Evolutionary conservation across 2,888 invertebrate species (phyloP).

Genomic region (Coleophora flavipennella): DNA sequence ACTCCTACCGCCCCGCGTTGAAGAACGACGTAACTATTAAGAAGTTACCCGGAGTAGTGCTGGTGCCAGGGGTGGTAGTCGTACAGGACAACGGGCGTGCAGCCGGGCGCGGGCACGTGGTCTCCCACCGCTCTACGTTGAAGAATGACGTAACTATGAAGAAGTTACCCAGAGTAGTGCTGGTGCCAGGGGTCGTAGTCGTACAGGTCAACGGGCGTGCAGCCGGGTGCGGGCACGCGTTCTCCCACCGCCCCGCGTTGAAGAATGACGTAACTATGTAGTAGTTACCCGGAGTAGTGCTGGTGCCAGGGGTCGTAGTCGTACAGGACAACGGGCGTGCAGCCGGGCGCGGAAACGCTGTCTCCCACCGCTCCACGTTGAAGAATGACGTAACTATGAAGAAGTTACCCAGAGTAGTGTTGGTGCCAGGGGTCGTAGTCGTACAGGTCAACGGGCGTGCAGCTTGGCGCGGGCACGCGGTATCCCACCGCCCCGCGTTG

Average conservation of each 20-base stretch:
- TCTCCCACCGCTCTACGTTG: slow-evolving; percentile 90
- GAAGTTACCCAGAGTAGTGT: slow-evolving; percentile 67
- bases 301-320: slow-evolving; percentile 73
- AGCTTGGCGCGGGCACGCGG: slow-evolving; percentile 59
- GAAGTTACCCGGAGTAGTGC: slow-evolving; percentile 67
- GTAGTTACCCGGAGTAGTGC: slow-evolving; percentile 68
- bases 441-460: slow-evolving; percentile 84
- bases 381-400: neutral
- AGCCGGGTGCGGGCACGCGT: slow-evolving; percentile 59
- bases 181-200: slow-evolving; percentile 73
- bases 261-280: neutral
- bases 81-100: slow-evolving; percentile 84
- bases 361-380: no score
- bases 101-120: slow-evolving; percentile 59
- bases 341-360: slow-evolving; percentile 57
- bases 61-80: slow-evolving; percentile 73
- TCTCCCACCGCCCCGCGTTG: slow-evolving; percentile 78
- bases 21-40: slow-evolving; percentile 56
- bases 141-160: slow-evolving; percentile 50
- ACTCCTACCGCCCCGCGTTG: slow-evolving; percentile 90
- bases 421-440: slow-evolving; percentile 73
- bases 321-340: slow-evolving; percentile 86
- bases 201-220: slow-evolving; percentile 84
- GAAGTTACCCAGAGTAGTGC: slow-evolving; percentile 59
- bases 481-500: slow-evolving; percentile 90